A percentile compares a stretch with the other conserved stretches of the same genome.
These are phyloP conservation scores for Aythya baeri DNA, from an alignment of 2,113 vertebrate species.

Conservation along the genomic window DNA sequence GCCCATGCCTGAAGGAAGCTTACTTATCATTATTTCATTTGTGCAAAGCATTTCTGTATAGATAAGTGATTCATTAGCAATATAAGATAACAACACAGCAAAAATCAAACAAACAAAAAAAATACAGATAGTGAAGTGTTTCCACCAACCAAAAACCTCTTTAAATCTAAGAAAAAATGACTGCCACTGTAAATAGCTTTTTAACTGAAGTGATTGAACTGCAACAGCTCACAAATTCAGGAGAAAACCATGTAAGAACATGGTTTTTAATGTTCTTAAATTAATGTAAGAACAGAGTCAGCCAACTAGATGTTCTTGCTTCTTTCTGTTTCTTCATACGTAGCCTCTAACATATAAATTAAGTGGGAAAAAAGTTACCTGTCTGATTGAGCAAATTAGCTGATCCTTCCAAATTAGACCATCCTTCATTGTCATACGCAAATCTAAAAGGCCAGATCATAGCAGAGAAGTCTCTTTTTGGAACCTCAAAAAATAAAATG, in stretches of 20 bases:
- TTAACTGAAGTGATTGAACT: not conserved
- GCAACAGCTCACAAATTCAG: not conserved
- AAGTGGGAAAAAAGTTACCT: constrained; percentile 44
- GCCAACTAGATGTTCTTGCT: not conserved
- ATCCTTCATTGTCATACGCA: constrained; percentile 79
- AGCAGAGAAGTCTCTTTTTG: constrained; percentile 70
- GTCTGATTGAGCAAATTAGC: constrained; percentile 74
- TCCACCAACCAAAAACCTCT: not conserved
- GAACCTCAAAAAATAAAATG: constrained; percentile 39
- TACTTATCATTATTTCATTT: not conserved
- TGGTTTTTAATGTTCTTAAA: too few species aligned
- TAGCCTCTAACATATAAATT: not conserved
- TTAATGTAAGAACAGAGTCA: not conserved
- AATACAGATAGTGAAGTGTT: not conserved
- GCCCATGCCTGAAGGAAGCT: not conserved
- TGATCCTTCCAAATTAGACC: constrained; percentile 76
- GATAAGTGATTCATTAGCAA: not conserved
- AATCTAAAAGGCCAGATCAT: constrained; percentile 83
- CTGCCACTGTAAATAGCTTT: not conserved
- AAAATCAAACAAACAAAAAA: not conserved
- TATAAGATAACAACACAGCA: not conserved
- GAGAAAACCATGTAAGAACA: not conserved
- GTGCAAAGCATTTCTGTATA: not conserved
- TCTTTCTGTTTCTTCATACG: not conserved
- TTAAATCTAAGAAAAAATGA: not conserved